Conservation (phyloP, 2,797 vertebrate species). For the Sebastes hopkinsi region DNA sequence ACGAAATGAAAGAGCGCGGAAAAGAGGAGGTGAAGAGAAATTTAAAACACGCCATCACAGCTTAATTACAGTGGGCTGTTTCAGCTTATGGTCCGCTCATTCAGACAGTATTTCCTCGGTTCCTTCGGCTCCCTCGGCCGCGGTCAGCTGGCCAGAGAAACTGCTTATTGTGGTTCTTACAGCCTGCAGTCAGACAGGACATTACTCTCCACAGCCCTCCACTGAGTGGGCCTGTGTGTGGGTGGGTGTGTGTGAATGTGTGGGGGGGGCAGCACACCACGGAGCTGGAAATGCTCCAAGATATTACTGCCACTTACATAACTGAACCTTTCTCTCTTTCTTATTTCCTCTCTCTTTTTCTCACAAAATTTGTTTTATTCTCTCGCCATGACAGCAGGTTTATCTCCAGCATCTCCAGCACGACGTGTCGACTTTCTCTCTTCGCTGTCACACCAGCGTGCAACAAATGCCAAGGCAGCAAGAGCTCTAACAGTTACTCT, state of each 20-base stretch:
- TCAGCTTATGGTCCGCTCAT: not conserved
- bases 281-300: slow-evolving; percentile 58
- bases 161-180: slow-evolving; percentile 53
- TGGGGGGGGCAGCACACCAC: slow-evolving; percentile 45
- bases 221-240: slow-evolving; percentile 62
- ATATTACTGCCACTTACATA: slow-evolving; percentile 52
- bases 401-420: slow-evolving; percentile 10
- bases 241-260: slow-evolving; percentile 60
- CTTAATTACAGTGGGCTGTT: slow-evolving; percentile 26
- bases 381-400: slow-evolving; percentile 16
- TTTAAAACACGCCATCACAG: slow-evolving; percentile 13
- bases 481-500: slow-evolving; percentile 59
- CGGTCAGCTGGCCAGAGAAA: slow-evolving; percentile 52
- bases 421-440: slow-evolving; percentile 16
- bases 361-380: not conserved
- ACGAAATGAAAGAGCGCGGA: slow-evolving; percentile 20
- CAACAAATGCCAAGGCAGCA: slow-evolving; percentile 37
- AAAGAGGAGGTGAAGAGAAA: slow-evolving; percentile 19
- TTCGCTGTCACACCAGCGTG: slow-evolving; percentile 23
- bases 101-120: slow-evolving; percentile 31
- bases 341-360: slow-evolving; percentile 3
- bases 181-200: slow-evolving; percentile 64
- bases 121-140: slow-evolving; percentile 29
- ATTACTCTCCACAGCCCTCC: slow-evolving; percentile 57
- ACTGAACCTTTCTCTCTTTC: slow-evolving; percentile 15